Conservation (phyloP, 2,113 vertebrate species). For the Spea multiplicata region DNA sequence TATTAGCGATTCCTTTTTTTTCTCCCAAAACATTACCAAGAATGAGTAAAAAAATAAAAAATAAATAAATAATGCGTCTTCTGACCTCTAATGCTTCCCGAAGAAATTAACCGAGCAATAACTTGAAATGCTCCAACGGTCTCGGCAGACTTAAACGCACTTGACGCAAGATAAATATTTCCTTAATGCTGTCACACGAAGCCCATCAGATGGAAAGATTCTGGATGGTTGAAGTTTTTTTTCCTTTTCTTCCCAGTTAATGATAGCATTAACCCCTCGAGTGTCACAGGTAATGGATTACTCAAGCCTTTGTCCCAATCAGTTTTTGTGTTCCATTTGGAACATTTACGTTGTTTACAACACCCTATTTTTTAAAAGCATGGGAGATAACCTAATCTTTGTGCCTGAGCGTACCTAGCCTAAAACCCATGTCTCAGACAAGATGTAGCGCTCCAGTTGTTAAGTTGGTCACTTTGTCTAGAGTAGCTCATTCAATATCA, state of each 20-base stretch:
- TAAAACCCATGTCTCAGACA: no score
- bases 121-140: conserved; percentile 11
- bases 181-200: conserved; percentile 26
- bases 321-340: no score
- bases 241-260: neutral
- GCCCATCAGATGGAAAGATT: neutral
- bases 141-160: conserved; percentile 1
- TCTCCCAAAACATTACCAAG: conserved; percentile 22
- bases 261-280: neutral
- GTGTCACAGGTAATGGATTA: no score
- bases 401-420: no score
- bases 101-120: conserved; percentile 36
- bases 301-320: no score
- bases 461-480: no score
- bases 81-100: conserved; percentile 39
- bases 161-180: conserved; percentile 39
- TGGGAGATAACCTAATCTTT: no score
- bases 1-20: conserved; percentile 36
- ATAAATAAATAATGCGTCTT: conserved; percentile 34
- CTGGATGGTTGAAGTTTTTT: neutral
- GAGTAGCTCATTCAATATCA: no score
- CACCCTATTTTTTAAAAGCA: no score
- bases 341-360: no score
- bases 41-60: conserved; percentile 15
- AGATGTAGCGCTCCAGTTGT: no score